Percentiles rank a stretch among this genome's conserved stretches.
These are phyloP conservation scores for Tinea semifulvella DNA, from an alignment of 2,888 invertebrate species.

Conservation along the genomic window DNA sequence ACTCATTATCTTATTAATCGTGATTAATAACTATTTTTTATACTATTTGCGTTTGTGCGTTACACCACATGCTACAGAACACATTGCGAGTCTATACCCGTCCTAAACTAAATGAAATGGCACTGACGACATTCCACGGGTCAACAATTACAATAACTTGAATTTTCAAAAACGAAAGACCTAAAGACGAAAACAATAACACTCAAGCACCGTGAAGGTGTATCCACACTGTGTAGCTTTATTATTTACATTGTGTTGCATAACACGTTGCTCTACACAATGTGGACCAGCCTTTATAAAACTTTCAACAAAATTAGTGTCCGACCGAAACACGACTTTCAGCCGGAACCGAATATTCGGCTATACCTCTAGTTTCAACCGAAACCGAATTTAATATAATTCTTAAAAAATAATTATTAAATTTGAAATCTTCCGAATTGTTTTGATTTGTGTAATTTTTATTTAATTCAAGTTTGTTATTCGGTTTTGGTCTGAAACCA, in stretches of 20 bases:
- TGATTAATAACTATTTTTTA: too few relatives aligned
- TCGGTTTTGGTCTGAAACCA: too few relatives aligned
- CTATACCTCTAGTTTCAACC: too few relatives aligned
- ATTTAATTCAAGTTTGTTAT: too few relatives aligned
- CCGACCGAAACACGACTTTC: neutral
- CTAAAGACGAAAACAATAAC: constrained; percentile 57
- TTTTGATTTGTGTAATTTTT: too few relatives aligned
- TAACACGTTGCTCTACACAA: neutral
- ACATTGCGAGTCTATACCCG: too few relatives aligned
- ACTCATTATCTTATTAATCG: too few relatives aligned
- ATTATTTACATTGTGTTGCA: neutral
- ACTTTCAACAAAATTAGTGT: constrained; percentile 17
- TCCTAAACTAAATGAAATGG: constrained; percentile 37
- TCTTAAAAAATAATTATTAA: too few relatives aligned
- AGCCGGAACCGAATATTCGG: too few relatives aligned
- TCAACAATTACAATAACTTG: constrained; percentile 43
- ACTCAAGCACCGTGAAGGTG: constrained; percentile 55
- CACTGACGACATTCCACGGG: constrained; percentile 64
- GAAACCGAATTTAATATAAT: too few relatives aligned
- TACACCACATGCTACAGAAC: too few relatives aligned
- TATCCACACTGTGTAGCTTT: neutral
- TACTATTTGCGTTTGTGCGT: neutral
- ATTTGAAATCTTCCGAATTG: too few relatives aligned
- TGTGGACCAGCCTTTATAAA: neutral
- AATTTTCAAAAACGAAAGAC: constrained; percentile 35